Evolutionary conservation across 2,113 vertebrate genomes (phyloP).

Genomic region (Barbus barbus): DNA sequence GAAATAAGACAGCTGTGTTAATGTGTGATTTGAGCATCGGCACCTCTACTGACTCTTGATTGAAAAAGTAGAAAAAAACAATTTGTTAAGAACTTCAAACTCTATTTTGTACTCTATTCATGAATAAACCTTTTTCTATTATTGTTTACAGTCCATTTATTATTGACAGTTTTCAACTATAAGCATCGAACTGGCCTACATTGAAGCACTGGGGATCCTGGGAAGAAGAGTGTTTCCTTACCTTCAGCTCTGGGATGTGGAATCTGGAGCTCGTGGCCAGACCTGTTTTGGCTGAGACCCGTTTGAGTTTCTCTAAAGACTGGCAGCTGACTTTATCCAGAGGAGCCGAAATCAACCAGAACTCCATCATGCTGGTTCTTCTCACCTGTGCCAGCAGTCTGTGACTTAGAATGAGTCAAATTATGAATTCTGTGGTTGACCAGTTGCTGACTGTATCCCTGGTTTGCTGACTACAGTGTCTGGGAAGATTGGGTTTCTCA

Average conservation of each 20-base stretch:
- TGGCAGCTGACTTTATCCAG: slow-evolving; percentile 86
- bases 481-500: slow-evolving; percentile 43
- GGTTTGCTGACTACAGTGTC: slow-evolving; percentile 43
- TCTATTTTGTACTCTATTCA: too few species aligned
- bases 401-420: background rate
- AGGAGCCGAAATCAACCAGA: slow-evolving; percentile 93
- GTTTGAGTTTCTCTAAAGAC: slow-evolving; percentile 87
- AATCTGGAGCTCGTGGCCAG: slow-evolving; percentile 86
- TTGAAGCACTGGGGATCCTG: background rate
- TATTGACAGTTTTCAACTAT: background rate
- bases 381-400: slow-evolving; percentile 20
- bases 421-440: background rate
- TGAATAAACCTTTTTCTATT: background rate
- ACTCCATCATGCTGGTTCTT: slow-evolving; percentile 81
- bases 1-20: too few species aligned
- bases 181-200: background rate
- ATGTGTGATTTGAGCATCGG: too few species aligned
- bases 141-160: background rate
- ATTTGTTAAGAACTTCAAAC: background rate
- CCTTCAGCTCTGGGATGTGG: slow-evolving; percentile 93
- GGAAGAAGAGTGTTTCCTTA: slow-evolving; percentile 58
- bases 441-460: too few species aligned
- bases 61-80: too few species aligned
- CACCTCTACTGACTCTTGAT: too few species aligned
- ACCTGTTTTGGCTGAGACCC: slow-evolving; percentile 81